A percentile compares a stretch with the other conserved stretches of the same genome.
These are phyloP conservation scores for Schizaphis graminum DNA, from an alignment of 2,888 invertebrate species.

Conservation along the genomic window DNA sequence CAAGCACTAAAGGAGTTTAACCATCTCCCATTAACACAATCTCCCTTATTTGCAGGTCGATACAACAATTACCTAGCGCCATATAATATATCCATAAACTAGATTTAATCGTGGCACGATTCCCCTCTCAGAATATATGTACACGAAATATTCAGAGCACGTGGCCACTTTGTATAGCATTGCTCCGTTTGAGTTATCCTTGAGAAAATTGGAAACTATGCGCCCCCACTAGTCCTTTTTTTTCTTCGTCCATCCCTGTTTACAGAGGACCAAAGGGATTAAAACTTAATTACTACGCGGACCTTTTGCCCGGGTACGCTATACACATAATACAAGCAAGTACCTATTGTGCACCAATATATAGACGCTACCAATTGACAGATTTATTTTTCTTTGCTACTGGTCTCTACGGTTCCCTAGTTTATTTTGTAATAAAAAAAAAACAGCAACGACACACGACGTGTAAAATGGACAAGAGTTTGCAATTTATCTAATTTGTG, in stretches of 20 bases:
- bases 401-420: background rate
- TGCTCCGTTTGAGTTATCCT: conserved; percentile 54
- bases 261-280: conserved; percentile 45
- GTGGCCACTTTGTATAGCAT: conserved; percentile 49
- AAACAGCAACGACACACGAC: background rate
- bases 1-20: conserved; percentile 41
- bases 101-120: conserved; percentile 60
- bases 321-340: background rate
- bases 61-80: conserved; percentile 46
- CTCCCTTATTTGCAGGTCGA: conserved; percentile 14
- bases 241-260: background rate
- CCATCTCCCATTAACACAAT: conserved; percentile 38
- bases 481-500: conserved; percentile 4
- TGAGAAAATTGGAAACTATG: conserved; percentile 47
- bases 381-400: conserved; percentile 32
- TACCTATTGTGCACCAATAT: background rate
- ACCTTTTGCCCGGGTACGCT: background rate
- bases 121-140: background rate
- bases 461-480: conserved; percentile 30
- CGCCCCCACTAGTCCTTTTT: background rate
- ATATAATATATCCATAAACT: conserved; percentile 60
- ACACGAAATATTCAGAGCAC: conserved; percentile 57
- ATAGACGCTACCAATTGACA: background rate
- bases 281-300: conserved; percentile 55
- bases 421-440: conserved; percentile 12